Evolutionary conservation across 2,888 invertebrate species (phyloP).

Genomic region (Philereme vetulata): DNA sequence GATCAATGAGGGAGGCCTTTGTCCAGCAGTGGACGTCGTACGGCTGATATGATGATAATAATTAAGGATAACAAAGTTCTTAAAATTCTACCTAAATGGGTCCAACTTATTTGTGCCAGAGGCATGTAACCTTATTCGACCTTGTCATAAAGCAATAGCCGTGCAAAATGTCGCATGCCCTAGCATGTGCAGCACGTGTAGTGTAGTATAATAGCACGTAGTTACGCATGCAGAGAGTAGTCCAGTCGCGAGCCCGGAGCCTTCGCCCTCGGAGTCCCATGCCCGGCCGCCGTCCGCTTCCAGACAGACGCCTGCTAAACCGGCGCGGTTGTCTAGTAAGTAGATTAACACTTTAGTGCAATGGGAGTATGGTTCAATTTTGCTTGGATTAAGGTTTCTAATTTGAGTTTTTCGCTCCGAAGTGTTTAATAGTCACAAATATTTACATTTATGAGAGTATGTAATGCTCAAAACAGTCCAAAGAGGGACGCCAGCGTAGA

Average conservation of each 20-base stretch:
- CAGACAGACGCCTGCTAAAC: slow-evolving; percentile 74
- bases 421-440: no score
- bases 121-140: no score
- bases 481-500: no score
- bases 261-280: slow-evolving; percentile 37
- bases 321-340: slow-evolving; percentile 79
- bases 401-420: background rate
- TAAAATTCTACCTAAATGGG: no score
- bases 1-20: no score
- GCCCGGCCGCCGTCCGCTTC: slow-evolving; percentile 53
- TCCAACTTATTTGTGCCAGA: no score
- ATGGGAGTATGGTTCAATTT: slow-evolving; percentile 42
- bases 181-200: slow-evolving; percentile 63
- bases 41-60: no score
- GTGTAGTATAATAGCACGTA: slow-evolving; percentile 78
- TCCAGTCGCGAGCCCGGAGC: slow-evolving; percentile 40
- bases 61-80: no score
- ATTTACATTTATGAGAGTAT: no score
- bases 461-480: no score
- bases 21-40: no score
- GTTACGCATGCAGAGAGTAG: slow-evolving; percentile 74
- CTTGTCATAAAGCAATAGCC: slow-evolving; percentile 33
- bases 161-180: slow-evolving; percentile 38
- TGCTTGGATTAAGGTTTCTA: slow-evolving; percentile 14
- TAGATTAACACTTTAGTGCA: slow-evolving; percentile 47